Evolutionary conservation across 2,797 vertebrate genomes (phyloP), one percentile per base, ranked within the genome.

Genomic region (Hydrocynus forskahlii): DNA sequence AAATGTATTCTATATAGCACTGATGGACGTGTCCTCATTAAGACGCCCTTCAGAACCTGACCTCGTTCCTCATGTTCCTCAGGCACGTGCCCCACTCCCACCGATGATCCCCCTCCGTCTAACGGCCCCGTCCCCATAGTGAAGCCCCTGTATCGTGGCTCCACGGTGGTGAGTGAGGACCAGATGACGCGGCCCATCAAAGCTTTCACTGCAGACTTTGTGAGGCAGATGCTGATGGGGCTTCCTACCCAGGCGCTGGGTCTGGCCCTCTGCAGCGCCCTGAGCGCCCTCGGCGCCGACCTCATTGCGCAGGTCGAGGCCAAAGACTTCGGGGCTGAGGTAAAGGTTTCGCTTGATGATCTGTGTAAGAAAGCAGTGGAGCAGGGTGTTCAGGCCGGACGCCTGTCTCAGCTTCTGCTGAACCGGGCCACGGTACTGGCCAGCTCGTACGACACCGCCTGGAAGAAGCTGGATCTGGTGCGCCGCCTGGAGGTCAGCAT

Each of bases 111-210:
- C 57, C 90, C 93, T 19, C 89, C 96, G 1, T 92, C 95, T 60
- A 99, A 99, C 57, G 98, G 97, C 71, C 98, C 98, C 0, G 93
- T 97, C n/a, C 91, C 91, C 19, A 88, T 97, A 75, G 93, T 95
- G 84, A 99, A 98, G 91, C 93, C 95, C 0, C 88, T 97, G 83
- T 98, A 95, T 88, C 94, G 95, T 79, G 96, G 94, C 81, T 93
- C 96, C 43, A 94, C 91, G 0, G 95, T 98, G 77, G 95, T 98
- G 66, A 98, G 94, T 59, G 98, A 99, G 91, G 98, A 99, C 62
- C 97, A 99, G 91, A 98, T 99, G 97, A 97, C 93, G 45, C 96
- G 96, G 40, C 98, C 98, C 55, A 97, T 99, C 88, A 99, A 98
- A 86, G 95, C 96, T 55, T 99, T 99, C 89, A 99, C 97, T 0